A percentile compares a stretch with the other conserved stretches of the same genome.
These are phyloP conservation scores for Typhlomys cinereus DNA, from an alignment of 2,113 vertebrate species.

Conservation along the genomic window DNA sequence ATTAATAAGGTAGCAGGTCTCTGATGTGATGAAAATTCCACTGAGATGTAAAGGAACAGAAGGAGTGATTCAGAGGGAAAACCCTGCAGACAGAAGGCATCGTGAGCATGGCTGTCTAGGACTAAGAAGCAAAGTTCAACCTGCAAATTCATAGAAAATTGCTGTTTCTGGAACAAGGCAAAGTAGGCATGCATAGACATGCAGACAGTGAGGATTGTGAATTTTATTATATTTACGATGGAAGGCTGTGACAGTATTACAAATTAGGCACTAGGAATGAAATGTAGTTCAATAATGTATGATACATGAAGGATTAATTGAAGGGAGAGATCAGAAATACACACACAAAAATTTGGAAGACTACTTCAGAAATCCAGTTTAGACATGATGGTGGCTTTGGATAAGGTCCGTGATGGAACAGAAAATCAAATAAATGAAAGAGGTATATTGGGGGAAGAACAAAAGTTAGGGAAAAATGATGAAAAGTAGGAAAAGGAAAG, in stretches of 20 bases:
- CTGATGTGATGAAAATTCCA: neutral
- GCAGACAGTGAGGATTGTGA: neutral
- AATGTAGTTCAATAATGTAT: neutral
- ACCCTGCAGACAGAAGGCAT: neutral
- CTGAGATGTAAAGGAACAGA: constrained; percentile 15
- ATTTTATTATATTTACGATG: neutral
- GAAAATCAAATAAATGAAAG: neutral
- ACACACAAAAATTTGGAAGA: neutral
- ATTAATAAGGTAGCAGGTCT: neutral
- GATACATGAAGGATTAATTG: neutral
- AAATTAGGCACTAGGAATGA: too few relatives aligned
- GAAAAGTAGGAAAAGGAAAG: neutral
- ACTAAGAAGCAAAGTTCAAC: neutral
- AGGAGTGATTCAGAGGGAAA: neutral
- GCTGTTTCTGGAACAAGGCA: neutral
- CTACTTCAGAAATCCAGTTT: constrained; percentile 16
- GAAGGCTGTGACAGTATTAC: neutral
- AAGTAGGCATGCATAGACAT: neutral
- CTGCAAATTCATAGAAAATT: neutral
- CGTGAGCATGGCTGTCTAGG: neutral
- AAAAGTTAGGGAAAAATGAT: neutral
- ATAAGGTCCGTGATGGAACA: neutral
- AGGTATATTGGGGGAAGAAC: neutral
- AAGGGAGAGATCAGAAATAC: neutral
- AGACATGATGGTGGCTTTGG: neutral